Evolutionary conservation across 2,888 invertebrate species (phyloP).

Genomic region (Machimus atricapillus): DNA sequence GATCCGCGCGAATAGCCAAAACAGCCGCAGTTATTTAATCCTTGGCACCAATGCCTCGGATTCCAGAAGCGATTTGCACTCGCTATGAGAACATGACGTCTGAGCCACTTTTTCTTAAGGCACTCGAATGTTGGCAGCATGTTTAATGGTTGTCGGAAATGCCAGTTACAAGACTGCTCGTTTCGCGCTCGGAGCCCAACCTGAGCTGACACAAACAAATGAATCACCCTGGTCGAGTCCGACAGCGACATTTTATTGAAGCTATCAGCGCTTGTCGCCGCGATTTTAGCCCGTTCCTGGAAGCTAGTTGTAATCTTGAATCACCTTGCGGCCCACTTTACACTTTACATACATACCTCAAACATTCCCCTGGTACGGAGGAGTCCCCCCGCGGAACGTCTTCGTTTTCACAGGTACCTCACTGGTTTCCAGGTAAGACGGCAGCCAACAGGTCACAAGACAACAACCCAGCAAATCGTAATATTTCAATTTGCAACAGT

Average conservation of each 20-base stretch:
- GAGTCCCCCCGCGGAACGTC: not conserved
- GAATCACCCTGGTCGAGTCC: not conserved
- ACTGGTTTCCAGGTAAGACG: not conserved
- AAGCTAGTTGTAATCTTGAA: conserved; percentile 15
- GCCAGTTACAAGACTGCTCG: conserved; percentile 9
- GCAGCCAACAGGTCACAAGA: not conserved
- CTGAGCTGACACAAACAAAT: conserved; percentile 17
- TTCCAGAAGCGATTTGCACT: not conserved
- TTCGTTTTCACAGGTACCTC: not conserved
- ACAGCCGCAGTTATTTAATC: not conserved
- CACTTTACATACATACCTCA: not conserved
- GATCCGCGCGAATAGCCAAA: not conserved
- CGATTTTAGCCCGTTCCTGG: not conserved
- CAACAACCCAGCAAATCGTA: not conserved
- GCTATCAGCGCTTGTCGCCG: not conserved
- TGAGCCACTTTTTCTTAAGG: not conserved
- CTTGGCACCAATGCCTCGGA: conserved; percentile 13
- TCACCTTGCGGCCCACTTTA: conserved; percentile 10
- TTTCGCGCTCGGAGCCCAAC: not conserved
- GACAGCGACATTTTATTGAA: conserved; percentile 11
- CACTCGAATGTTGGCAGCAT: not conserved
- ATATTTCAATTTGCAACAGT: conserved; percentile 32
- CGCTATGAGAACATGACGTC: not conserved
- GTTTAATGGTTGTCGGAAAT: conserved; percentile 29
- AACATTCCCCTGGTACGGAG: not conserved